Percentiles rank a stretch among this genome's conserved stretches.
Evolutionary conservation across 2,888 invertebrate genomes (phyloP).

Genomic region (Rhorus exstirpatorius): DNA sequence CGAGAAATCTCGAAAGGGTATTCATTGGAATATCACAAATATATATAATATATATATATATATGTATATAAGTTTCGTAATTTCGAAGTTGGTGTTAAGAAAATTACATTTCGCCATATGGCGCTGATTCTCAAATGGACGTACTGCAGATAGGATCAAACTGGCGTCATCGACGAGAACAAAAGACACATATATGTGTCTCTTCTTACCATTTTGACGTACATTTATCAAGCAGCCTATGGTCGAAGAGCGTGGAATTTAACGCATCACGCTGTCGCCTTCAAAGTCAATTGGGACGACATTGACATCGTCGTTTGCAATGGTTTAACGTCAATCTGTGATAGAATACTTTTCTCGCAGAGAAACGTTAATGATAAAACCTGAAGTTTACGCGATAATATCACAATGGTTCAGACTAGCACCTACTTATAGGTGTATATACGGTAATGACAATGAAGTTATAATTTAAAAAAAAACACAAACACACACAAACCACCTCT

Average conservation of each 20-base stretch:
- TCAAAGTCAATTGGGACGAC: slow-evolving; percentile 68
- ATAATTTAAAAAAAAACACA: too few relatives aligned
- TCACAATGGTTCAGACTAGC: neutral
- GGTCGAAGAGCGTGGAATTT: slow-evolving; percentile 4
- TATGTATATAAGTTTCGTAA: neutral
- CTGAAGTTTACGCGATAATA: neutral
- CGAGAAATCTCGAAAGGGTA: too few relatives aligned
- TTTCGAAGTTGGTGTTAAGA: neutral
- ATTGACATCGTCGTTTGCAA: slow-evolving; percentile 70
- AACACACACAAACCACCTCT: too few relatives aligned
- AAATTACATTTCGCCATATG: neutral
- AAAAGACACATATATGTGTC: slow-evolving; percentile 31
- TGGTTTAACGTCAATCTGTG: neutral
- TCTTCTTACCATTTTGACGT: slow-evolving; percentile 53
- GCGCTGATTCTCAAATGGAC: neutral
- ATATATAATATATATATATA: too few relatives aligned
- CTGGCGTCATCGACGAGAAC: slow-evolving; percentile 13
- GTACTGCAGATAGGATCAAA: neutral
- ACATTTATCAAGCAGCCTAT: slow-evolving; percentile 7
- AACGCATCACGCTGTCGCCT: slow-evolving; percentile 28
- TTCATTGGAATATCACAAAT: too few relatives aligned
- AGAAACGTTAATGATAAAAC: neutral
- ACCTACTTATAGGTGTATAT: too few relatives aligned
- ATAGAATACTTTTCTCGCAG: too few relatives aligned
- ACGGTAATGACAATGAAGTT: too few relatives aligned